phyloP scores from a whole-genome alignment of 37 sponge, comb jelly and placozoan species.

The Aplysina aerophoba region DNA sequence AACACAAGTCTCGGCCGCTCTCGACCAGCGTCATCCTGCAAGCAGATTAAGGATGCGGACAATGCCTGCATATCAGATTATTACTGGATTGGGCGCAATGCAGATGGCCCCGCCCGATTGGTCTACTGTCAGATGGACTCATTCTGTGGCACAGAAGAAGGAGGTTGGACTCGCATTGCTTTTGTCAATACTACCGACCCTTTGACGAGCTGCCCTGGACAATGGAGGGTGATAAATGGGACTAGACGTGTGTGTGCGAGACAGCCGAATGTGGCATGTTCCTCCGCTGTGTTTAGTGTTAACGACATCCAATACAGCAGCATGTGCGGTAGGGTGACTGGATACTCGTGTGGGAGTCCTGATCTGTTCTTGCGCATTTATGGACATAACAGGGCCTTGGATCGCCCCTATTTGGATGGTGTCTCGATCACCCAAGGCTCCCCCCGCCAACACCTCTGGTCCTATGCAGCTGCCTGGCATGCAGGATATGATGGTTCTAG shows the following conservation, averaged over 20 bases:
- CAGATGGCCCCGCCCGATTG: background rate
- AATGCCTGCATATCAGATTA: background rate
- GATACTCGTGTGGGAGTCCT: background rate
- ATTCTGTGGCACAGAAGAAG: background rate
- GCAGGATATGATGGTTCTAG: background rate
- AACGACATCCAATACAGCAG: background rate
- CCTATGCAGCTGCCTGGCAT: background rate
- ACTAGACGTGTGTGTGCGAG: background rate
- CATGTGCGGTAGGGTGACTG: background rate
- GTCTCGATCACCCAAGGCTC: background rate
- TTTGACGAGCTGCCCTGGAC: background rate
- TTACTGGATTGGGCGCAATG: background rate
- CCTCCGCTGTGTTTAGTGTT: background rate
- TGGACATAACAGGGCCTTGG: too few relatives aligned
- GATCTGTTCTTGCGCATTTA: too few relatives aligned
- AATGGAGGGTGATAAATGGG: background rate
- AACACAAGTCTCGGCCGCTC: too few relatives aligned
- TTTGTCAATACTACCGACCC: background rate
- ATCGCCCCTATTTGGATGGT: background rate
- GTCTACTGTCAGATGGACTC: background rate
- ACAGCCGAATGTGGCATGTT: background rate
- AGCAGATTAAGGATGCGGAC: background rate
- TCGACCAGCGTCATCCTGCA: background rate
- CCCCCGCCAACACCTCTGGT: background rate
- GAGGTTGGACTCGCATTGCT: constrained; percentile 8